A percentile compares a stretch with the other conserved stretches of the same genome.
These are phyloP conservation scores for Rhadinocentrus ornatus DNA, from an alignment of 2,797 vertebrate genomes.

Conservation along the genomic window DNA sequence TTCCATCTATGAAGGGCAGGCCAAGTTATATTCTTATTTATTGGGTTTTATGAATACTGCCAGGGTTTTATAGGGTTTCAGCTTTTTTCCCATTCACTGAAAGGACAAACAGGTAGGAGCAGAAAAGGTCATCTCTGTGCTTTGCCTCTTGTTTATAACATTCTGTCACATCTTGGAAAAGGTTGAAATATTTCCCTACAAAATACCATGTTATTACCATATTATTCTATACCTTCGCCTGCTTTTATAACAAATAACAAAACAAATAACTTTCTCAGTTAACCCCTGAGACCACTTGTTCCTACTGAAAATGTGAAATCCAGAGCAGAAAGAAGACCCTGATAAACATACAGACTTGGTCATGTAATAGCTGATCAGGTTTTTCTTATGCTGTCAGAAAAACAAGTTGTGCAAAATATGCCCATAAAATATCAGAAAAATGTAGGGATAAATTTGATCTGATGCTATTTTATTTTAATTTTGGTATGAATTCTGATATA, in stretches of 20 bases:
- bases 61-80: conserved; percentile 19
- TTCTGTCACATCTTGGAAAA: conserved; percentile 21
- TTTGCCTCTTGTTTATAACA: conserved; percentile 14
- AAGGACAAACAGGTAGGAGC: conserved; percentile 47
- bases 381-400: not conserved
- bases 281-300: not conserved
- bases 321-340: not conserved
- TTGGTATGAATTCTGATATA: too few species aligned
- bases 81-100: conserved; percentile 28
- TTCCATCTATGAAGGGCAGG: conserved; percentile 6
- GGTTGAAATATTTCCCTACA: conserved; percentile 19
- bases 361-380: not conserved
- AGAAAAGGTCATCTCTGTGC: conserved; percentile 39
- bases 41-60: conserved; percentile 7
- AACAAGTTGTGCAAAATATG: too few species aligned
- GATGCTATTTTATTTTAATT: too few species aligned
- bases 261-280: not conserved
- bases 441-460: too few species aligned
- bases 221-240: not conserved
- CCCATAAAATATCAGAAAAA: too few species aligned
- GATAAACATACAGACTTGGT: not conserved
- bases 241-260: not conserved
- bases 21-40: not conserved
- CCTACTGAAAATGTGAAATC: not conserved
- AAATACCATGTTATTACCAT: not conserved